Base-by-base conservation (phyloP, 37 sponge, comb jelly and placozoan species). In the Petrosia ficiformis region DNA sequence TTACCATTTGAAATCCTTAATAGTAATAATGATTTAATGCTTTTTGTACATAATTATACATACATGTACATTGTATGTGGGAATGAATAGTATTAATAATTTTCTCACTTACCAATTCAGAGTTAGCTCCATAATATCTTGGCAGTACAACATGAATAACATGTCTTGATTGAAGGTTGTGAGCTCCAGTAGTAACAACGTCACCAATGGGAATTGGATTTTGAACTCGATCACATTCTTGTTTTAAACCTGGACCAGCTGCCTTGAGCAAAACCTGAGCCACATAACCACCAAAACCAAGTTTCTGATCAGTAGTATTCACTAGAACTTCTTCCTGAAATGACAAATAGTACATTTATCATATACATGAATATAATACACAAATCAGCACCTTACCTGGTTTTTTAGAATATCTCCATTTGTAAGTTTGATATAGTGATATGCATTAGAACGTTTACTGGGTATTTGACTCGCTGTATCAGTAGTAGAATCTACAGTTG, bases 241-340 rank as follows among this genome's bases (percentile, higher is more conserved):
- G 68, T 32, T 90, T 86, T 3, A 90, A 25, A 42, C 19, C 26
- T 22, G 42, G 77, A 22, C 90, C 90, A 16, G 70, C 90, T 65
- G 74, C 85, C 42, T 44, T 75, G 30, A 76, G 42, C n/a, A 90
- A 37, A 19, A 67, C 64, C 30, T 60, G 37, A 21, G 85, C 39
- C 3, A 90, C 78, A 21, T 63, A 66, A 28, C 90, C 90, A 8
- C 26, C 25, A 61, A 61, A 22, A 26, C 26, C 26, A n/a, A 61
- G 63, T 26, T 61, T 61, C 22, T 11, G 25, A 61, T 61, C 63
- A 61, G 63, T 61, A 26, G 63, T 61, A 22, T 61, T 61, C 28
- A 61, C 63, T n/a, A 61, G 63, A 26, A 29, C 63, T 5, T 61
- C 28, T 61, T 26, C 63, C 63, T 61, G 26, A 24, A 61, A n/a